These are phyloP conservation scores for Drosophila rufa DNA, from an alignment of 1,140 invertebrate genomes.

Conservation along the genomic window DNA sequence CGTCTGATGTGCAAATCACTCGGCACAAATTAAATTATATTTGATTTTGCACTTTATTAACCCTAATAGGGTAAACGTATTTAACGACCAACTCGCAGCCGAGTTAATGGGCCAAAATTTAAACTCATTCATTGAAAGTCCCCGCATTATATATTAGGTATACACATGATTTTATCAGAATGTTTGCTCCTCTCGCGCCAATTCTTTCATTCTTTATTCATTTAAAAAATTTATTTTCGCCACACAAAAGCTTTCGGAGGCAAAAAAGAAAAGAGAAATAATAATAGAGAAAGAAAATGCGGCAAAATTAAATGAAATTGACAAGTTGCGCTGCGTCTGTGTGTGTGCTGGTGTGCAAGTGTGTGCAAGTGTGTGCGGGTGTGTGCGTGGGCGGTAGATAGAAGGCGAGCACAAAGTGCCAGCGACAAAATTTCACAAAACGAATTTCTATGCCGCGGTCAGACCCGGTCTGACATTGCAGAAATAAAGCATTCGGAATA, in stretches of 20 bases:
- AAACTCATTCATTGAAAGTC: constrained; percentile 39
- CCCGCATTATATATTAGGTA: constrained; percentile 26
- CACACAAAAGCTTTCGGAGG: constrained; percentile 52
- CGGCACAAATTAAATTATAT: background rate
- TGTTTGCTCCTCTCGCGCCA: constrained; percentile 32
- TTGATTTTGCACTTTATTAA: constrained; percentile 17
- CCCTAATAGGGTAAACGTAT: constrained; percentile 22
- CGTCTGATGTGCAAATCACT: background rate
- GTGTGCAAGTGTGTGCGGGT: background rate
- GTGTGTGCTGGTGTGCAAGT: constrained; percentile 11
- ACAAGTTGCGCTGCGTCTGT: constrained; percentile 19
- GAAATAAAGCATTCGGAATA: constrained; percentile 21
- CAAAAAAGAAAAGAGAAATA: constrained; percentile 21
- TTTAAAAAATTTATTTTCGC: constrained; percentile 60
- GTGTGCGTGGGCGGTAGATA: constrained; percentile 29
- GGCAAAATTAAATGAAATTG: constrained; percentile 78
- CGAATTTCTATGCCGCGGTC: constrained; percentile 35
- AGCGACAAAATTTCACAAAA: constrained; percentile 35
- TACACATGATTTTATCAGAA: constrained; percentile 23
- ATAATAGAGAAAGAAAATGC: constrained; percentile 57
- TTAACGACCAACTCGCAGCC: constrained; percentile 14
- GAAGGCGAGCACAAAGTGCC: constrained; percentile 46
- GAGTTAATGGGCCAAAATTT: constrained; percentile 36
- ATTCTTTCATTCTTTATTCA: constrained; percentile 63
- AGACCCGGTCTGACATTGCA: constrained; percentile 19